Conservation (phyloP, 2,797 vertebrate genomes). For the Hoplostethus atlanticus region DNA sequence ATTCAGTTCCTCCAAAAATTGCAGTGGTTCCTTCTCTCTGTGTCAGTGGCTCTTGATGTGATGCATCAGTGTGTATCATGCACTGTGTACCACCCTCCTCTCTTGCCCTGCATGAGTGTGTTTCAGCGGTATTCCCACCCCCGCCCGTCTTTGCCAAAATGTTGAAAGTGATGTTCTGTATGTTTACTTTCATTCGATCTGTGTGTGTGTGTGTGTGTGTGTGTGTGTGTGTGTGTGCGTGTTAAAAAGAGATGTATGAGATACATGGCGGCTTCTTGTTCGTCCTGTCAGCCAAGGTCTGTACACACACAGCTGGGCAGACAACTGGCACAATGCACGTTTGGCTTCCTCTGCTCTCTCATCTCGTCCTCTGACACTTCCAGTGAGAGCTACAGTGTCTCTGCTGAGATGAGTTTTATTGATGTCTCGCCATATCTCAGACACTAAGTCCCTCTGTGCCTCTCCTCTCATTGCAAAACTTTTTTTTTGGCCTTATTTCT, state of each 20-base stretch:
- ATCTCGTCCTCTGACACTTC: conserved; percentile 55
- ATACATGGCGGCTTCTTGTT: no score
- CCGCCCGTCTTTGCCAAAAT: conserved; percentile 47
- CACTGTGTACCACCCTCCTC: neutral
- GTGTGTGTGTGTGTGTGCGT: conserved; percentile 56
- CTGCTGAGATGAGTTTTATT: conserved; percentile 42
- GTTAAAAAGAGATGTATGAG: conserved; percentile 48
- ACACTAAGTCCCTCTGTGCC: neutral
- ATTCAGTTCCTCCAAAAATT: no score
- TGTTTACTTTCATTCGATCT: conserved; percentile 66
- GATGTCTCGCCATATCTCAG: conserved; percentile 16
- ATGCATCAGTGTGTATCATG: conserved; percentile 11
- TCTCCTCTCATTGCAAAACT: neutral
- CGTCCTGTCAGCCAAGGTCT: conserved; percentile 52
- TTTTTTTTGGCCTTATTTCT: no score
- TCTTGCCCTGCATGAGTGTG: conserved; percentile 17
- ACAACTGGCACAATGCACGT: conserved; percentile 46
- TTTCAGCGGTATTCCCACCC: conserved; percentile 46
- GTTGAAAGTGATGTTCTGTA: conserved; percentile 60
- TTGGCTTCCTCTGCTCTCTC: conserved; percentile 57
- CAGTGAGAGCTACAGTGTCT: conserved; percentile 41
- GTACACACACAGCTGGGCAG: conserved; percentile 33
- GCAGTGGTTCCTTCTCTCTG: neutral
- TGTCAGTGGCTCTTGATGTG: conserved; percentile 6
- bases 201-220: conserved; percentile 49